Evolutionary conservation across 2,888 invertebrate genomes (phyloP).

Genomic region (Invenusta paracnida): DNA sequence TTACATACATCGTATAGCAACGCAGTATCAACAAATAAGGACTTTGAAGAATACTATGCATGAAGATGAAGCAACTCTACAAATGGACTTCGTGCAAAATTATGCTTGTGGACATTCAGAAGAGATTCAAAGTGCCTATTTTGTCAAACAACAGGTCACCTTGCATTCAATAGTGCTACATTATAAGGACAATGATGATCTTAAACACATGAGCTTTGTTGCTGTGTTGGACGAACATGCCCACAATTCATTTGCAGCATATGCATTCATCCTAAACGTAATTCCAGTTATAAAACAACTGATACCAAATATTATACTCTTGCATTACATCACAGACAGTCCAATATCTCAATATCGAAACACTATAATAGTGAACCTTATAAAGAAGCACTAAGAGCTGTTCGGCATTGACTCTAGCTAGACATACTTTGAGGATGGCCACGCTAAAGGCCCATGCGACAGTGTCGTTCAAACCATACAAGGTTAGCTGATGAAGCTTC

Average conservation of each 20-base stretch:
- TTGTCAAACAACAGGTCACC: conserved; percentile 42
- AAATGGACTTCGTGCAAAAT: conserved; percentile 47
- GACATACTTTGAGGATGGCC: conserved; percentile 45
- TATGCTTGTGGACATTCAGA: conserved; percentile 41
- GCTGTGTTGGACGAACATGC: conserved; percentile 45
- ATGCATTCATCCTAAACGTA: conserved; percentile 46
- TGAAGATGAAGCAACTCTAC: conserved; percentile 43
- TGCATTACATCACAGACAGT: conserved; percentile 46
- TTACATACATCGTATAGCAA: conserved; percentile 44
- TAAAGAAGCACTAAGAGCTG: conserved; percentile 43
- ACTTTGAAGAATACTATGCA: conserved; percentile 44
- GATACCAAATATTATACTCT: neutral
- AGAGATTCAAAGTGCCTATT: conserved; percentile 46
- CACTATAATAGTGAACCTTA: conserved; percentile 44
- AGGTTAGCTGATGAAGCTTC: neutral
- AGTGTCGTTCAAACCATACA: conserved; percentile 45
- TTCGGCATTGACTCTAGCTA: conserved; percentile 44
- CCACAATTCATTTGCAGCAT: conserved; percentile 45
- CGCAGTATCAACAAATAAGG: conserved; percentile 45
- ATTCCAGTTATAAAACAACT: conserved; percentile 42
- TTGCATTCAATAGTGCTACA: conserved; percentile 44
- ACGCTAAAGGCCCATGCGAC: conserved; percentile 45
- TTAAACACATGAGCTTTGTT: conserved; percentile 7
- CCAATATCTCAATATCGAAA: conserved; percentile 48
- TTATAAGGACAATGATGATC: conserved; percentile 32